Conservation (phyloP, 2,888 invertebrate species). For the Cephus pygmeus region DNA sequence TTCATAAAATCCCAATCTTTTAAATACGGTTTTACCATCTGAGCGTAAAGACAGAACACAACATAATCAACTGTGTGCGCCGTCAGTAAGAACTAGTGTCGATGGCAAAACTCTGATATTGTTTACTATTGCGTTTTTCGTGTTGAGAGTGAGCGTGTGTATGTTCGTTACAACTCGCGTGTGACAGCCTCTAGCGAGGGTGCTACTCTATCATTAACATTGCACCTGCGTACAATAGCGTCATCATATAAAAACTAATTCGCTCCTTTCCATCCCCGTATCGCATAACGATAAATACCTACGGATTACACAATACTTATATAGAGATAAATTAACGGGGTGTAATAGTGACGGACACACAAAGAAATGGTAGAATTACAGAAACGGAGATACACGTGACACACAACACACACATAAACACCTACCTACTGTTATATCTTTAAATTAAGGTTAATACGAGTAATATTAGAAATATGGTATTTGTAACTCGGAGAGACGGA, state of each 20-base stretch:
- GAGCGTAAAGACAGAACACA: slow-evolving; percentile 46
- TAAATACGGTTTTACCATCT: slow-evolving; percentile 52
- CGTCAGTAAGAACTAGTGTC: slow-evolving; percentile 32
- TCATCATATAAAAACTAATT: background rate
- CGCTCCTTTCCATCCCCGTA: background rate
- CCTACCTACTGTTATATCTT: slow-evolving; percentile 20
- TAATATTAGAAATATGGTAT: slow-evolving; percentile 54
- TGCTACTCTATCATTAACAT: slow-evolving; percentile 25
- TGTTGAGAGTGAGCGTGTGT: slow-evolving; percentile 40
- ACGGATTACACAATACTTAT: background rate
- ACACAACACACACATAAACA: slow-evolving; percentile 20
- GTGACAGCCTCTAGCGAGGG: slow-evolving; percentile 26
- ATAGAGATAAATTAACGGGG: background rate
- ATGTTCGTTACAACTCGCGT: slow-evolving; percentile 32
- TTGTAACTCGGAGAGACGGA: slow-evolving; percentile 46
- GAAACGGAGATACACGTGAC: background rate
- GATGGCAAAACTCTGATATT: slow-evolving; percentile 34
- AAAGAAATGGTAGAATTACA: slow-evolving; percentile 10
- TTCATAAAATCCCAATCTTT: slow-evolving; percentile 46
- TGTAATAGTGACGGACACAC: slow-evolving; percentile 16
- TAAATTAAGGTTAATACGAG: slow-evolving; percentile 39
- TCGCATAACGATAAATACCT: background rate
- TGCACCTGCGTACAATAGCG: slow-evolving; percentile 22
- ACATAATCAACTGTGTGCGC: slow-evolving; percentile 45
- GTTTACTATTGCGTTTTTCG: slow-evolving; percentile 36